Evolutionary conservation across 2,113 vertebrate species (phyloP), one percentile per base, ranked within the genome.

Genomic region (Tursiops truncatus): DNA sequence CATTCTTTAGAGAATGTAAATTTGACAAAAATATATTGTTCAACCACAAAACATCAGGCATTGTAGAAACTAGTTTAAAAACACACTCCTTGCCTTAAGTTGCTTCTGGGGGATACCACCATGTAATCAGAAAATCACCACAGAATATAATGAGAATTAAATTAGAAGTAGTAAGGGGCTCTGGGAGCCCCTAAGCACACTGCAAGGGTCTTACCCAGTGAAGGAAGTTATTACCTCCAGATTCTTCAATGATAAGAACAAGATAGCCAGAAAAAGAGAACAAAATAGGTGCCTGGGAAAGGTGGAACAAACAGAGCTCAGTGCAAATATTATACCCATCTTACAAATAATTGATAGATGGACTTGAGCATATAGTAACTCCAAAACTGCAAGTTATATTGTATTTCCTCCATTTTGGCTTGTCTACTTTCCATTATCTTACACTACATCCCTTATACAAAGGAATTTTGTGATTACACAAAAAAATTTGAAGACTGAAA

Each of bases 131-230:
- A 94, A 96, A 60, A 74, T 53, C 53, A 31, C 74, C 8, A 76
- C 5, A 91, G 28, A 79, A 77, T 41, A 89, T 63, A 96, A 91
- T 74, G 58, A 97, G 10, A 96, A 96, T 92, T 95, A 93, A 97
- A 74, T 5, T 33, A 47, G 28, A 95, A 47, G 28, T 58, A 91
- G 63, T 86, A 83, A 80, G 9, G 28, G 4, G 20, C 38, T 91
- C 60, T 53, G 11, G 33, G 38, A 76, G 6, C 1, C 4, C 21
- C 31, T 76, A 65, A 65, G 62, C 10, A 95, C 5, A 63, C 17
- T n/a, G 28, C 33, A 23, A 76, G 38, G 13, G 21, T 73, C 62
- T 93, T 85, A 41, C 4, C 44, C 71, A 56, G 9, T 41, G 50
- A 91, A 88, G 38, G 8, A 58, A 23, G 8, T 71, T 65, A 73